Conservation (phyloP, 2,113 vertebrate genomes). For the Leptobrachium leishanense region DNA sequence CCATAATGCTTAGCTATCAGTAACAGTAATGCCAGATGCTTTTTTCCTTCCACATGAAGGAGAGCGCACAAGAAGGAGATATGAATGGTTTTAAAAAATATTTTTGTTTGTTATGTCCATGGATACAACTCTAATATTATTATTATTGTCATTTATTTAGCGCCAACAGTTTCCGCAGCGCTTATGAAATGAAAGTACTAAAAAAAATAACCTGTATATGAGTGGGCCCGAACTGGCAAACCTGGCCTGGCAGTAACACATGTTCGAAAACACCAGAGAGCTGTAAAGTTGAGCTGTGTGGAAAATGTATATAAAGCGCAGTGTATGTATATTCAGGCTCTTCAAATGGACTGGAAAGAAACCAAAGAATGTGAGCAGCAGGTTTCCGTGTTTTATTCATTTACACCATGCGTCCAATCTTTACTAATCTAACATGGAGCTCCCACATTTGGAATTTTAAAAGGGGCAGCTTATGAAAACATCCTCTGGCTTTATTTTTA, state of each 20-base stretch:
- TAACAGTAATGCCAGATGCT: no score
- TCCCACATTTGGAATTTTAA: no score
- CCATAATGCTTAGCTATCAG: no score
- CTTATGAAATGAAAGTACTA: background rate
- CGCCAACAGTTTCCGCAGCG: background rate
- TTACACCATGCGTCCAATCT: conserved; percentile 7
- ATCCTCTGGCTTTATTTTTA: no score
- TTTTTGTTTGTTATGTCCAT: background rate
- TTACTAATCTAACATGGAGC: conserved; percentile 2
- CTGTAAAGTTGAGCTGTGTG: conserved; percentile 25
- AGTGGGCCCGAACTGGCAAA: background rate
- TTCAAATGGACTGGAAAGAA: conserved; percentile 26
- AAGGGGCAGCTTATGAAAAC: no score
- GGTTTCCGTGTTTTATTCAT: conserved; percentile 16
- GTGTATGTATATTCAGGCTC: background rate
- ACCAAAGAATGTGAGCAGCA: background rate
- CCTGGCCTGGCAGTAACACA: background rate
- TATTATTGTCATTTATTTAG: background rate
- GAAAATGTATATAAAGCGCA: conserved; percentile 21
- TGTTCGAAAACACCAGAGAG: background rate
- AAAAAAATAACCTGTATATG: no score
- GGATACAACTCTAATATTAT: background rate
- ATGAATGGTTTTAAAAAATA: background rate
- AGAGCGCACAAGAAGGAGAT: no score
- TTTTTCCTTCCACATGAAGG: no score